Base-by-base conservation (phyloP, 2,113 vertebrate genomes). In the Salvelinus sp. region DNA sequence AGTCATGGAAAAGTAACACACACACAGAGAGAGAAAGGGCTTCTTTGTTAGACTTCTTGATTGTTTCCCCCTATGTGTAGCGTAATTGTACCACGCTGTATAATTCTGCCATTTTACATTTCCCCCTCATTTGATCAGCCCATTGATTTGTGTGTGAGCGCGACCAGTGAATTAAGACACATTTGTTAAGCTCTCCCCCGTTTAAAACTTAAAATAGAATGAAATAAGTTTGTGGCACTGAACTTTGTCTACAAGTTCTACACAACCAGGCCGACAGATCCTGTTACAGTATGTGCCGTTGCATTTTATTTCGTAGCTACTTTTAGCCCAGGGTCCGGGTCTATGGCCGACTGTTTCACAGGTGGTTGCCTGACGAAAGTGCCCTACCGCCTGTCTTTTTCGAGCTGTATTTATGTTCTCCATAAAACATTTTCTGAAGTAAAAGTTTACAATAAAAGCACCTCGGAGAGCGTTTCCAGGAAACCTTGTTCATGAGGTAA, bases 401-500 rank as follows among this genome's bases (percentile, higher is more conserved):
- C 50, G 23, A 79, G 60, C 66, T 64, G n/a, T 63, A 23, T 75
- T 78, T 82, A 78, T 77, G 58, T 73, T 84, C 74, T 74, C 68
- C 60, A 77, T 74, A 83, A 76, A 85, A 84, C 71, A 64, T 2
- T 22, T 28, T 57, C 78, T 33, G 73, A 79, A 81, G 76, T 33
- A 33, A 33, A 33, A 33, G 6, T 33, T 33, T 33, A 33, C 33
- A 6, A 33, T 79, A 57, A 85, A 82, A 83, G 70, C 62, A n/a
- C 58, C 70, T 82, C 75, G 70, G 30, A 74, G 70, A 76, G 44
- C 20, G 81, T 73, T 78, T 77, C 71, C 80, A 80, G 81, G 48
- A 73, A 86, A 75, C 74, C 27, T 57, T 75, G 74, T 88, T 87
- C 75, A 86, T 77, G 79, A 84, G 83, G 70, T 76, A 54, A 86